Conservation (phyloP, 2,888 invertebrate species). For the Brassicogethes aeneus region DNA sequence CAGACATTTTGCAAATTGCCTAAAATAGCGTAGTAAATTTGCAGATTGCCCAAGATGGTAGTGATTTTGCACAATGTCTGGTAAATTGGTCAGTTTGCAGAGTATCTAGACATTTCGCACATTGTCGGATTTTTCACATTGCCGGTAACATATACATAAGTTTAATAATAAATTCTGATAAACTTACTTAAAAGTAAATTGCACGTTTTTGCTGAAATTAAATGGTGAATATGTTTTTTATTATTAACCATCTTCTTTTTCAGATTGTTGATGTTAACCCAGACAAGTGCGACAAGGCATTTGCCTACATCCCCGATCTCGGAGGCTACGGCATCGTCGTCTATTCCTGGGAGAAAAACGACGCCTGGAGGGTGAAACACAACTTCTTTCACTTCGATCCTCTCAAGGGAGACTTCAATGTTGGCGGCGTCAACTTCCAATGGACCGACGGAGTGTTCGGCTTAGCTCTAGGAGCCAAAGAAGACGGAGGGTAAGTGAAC, state of each 20-base stretch:
- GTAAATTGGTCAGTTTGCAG: too few species aligned
- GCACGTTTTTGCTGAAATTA: too few species aligned
- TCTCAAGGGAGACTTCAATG: slow-evolving; percentile 62
- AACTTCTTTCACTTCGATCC: slow-evolving; percentile 82
- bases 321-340: slow-evolving; percentile 69
- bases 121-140: too few species aligned
- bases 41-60: too few species aligned
- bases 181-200: too few species aligned
- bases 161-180: too few species aligned
- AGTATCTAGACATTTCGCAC: too few species aligned
- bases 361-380: slow-evolving; percentile 71
- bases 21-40: too few species aligned
- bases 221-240: too few species aligned
- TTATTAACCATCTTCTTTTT: slow-evolving; percentile 20
- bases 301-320: slow-evolving; percentile 69
- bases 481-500: slow-evolving; percentile 24
- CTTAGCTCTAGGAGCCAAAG: slow-evolving; percentile 49
- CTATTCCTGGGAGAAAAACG: slow-evolving; percentile 63
- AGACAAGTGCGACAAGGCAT: slow-evolving; percentile 64
- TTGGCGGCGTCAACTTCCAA: slow-evolving; percentile 73
- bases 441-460: slow-evolving; percentile 81
- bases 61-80: too few species aligned
- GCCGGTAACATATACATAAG: too few species aligned
- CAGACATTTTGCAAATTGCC: too few species aligned
- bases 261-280: slow-evolving; percentile 63